These are phyloP conservation scores for Hemiprocne comata DNA, from an alignment of 2,113 vertebrate genomes.

Conservation along the genomic window DNA sequence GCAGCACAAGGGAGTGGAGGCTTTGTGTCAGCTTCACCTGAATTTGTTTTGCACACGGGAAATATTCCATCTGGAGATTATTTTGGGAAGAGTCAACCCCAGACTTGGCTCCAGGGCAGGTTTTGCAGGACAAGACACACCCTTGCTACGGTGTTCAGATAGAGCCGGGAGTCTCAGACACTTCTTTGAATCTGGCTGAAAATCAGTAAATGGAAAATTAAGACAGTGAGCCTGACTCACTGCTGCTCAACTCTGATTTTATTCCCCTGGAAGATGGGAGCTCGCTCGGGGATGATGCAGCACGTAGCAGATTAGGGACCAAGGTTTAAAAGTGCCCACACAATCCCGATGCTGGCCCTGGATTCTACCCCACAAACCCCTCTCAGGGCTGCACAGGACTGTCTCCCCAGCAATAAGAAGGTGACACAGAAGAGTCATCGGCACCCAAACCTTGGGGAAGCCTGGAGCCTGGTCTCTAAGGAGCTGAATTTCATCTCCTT, in stretches of 20 bases:
- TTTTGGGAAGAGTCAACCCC: background rate
- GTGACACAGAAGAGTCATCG: background rate
- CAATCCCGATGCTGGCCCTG: background rate
- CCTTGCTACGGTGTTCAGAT: background rate
- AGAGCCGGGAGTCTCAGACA: background rate
- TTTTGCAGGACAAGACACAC: background rate
- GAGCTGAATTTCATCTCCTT: background rate
- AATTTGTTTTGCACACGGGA: background rate
- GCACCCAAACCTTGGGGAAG: background rate
- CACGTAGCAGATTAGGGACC: rapidly evolving
- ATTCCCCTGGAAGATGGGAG: background rate
- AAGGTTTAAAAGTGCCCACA: background rate
- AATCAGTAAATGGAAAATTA: background rate
- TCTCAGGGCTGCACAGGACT: background rate
- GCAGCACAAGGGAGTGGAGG: background rate
- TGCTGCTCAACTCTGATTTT: background rate
- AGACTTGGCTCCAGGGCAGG: background rate
- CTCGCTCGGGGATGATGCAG: background rate
- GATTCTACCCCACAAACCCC: background rate
- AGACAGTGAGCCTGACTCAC: background rate
- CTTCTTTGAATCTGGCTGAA: background rate
- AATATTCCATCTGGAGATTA: background rate
- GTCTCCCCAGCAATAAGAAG: background rate
- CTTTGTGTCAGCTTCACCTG: background rate
- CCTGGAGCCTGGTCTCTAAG: background rate